A percentile compares a stretch with the other conserved stretches of the same genome.
These are phyloP conservation scores for Apostichopus japonicus DNA, from an alignment of 35 echinoderm and acorn worm species.

Conservation along the genomic window DNA sequence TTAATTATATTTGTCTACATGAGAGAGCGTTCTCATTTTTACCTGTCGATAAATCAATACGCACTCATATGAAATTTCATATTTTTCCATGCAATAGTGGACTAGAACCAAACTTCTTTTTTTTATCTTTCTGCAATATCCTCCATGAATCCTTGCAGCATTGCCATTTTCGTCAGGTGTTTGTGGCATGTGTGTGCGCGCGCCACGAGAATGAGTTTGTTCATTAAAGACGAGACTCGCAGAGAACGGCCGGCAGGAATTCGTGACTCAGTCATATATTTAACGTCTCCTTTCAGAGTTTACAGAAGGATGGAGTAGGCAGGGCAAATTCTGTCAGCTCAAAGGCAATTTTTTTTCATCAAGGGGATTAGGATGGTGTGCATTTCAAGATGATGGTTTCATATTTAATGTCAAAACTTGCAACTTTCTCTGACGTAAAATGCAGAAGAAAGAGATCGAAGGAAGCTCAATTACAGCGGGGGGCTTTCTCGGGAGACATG, in stretches of 20 bases:
- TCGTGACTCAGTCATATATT: slow-evolving; percentile 21
- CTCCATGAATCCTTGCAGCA: not conserved
- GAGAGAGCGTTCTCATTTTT: not conserved
- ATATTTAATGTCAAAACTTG: slow-evolving; percentile 11
- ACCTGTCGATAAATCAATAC: not conserved
- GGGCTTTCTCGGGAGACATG: not conserved
- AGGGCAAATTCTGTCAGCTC: slow-evolving; percentile 17
- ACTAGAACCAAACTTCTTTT: no score
- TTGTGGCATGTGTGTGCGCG: not conserved
- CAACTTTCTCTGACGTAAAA: not conserved
- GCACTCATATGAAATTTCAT: not conserved
- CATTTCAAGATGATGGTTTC: slow-evolving; percentile 35
- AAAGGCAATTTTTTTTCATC: slow-evolving; percentile 2
- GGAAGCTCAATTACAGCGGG: not conserved
- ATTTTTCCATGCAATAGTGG: not conserved
- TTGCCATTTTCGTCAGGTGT: not conserved
- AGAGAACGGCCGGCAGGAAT: not conserved
- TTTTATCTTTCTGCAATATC: not conserved
- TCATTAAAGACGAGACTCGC: not conserved
- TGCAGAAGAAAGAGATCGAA: not conserved
- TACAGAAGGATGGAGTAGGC: not conserved
- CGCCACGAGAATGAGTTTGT: not conserved
- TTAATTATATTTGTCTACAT: no score
- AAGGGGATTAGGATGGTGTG: slow-evolving; percentile 16
- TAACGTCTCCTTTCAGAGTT: not conserved